phyloP scores from a whole-genome alignment of 2,797 vertebrate species.

The Astyanax mexicanus region DNA sequence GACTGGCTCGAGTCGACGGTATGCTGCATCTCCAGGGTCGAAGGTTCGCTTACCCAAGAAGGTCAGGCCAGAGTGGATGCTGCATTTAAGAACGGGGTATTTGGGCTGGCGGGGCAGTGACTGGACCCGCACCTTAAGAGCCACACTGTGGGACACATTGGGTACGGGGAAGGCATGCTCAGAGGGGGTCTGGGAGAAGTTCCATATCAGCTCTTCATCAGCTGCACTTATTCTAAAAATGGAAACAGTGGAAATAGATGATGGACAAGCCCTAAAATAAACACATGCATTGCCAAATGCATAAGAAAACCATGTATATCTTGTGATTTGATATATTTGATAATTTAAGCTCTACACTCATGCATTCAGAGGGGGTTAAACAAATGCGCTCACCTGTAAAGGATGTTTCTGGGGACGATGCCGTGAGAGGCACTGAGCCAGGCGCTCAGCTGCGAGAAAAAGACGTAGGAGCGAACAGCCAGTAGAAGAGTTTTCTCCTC shows the following conservation, averaged over 20 bases:
- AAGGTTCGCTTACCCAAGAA: slow-evolving; percentile 70
- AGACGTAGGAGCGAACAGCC: slow-evolving; percentile 97
- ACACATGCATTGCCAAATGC: too few relatives aligned
- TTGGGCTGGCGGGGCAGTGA: slow-evolving; percentile 95
- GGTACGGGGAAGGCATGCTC: slow-evolving; percentile 97
- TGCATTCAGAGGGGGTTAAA: too few relatives aligned
- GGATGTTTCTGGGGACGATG: slow-evolving; percentile 96
- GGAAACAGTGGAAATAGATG: neutral
- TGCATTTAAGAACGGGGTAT: slow-evolving; percentile 93
- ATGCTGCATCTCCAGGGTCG: slow-evolving; percentile 66
- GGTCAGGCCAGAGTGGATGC: slow-evolving; percentile 84
- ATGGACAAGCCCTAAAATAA: too few relatives aligned
- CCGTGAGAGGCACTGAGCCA: slow-evolving; percentile 99
- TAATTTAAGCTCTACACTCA: too few relatives aligned
- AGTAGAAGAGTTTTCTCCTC: slow-evolving; percentile 96
- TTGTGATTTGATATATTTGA: too few relatives aligned
- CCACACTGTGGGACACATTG: slow-evolving; percentile 94
- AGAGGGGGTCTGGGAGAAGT: slow-evolving; percentile 92
- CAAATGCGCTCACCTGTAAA: slow-evolving; percentile 87
- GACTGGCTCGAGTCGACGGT: slow-evolving; percentile 67
- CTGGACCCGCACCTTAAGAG: slow-evolving; percentile 96
- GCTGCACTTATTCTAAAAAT: slow-evolving; percentile 93
- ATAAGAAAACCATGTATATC: too few relatives aligned
- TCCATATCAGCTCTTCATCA: slow-evolving; percentile 92
- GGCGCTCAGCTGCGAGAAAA: slow-evolving; percentile 98